Evolutionary conservation across 2,888 invertebrate species (phyloP).

Genomic region (Cinara cedri): DNA sequence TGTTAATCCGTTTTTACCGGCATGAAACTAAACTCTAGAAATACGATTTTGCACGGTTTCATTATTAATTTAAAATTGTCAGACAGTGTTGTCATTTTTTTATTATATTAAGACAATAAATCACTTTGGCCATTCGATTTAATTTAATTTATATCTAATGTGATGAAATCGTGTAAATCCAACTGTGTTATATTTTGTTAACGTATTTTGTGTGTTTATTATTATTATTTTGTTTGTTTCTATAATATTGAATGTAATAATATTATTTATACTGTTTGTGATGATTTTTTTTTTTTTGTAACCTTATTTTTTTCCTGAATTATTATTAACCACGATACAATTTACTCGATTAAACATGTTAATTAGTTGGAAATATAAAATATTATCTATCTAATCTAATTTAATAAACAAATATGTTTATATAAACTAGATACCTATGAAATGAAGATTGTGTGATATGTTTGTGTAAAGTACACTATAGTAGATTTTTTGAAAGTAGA

Average conservation of each 20-base stretch:
- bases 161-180: neutral
- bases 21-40: neutral
- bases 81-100: neutral
- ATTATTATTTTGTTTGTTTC: conserved; percentile 25
- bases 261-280: conserved; percentile 26
- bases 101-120: neutral
- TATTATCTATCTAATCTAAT: too few relatives aligned
- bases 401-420: too few relatives aligned
- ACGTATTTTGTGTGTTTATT: neutral
- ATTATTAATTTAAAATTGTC: neutral
- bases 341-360: neutral
- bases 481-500: too few relatives aligned
- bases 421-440: too few relatives aligned
- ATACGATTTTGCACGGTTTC: neutral
- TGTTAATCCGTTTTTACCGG: neutral
- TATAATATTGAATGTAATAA: conserved; percentile 10
- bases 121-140: neutral
- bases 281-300: conserved; percentile 26
- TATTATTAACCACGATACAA: neutral
- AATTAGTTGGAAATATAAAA: too few relatives aligned
- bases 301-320: conserved; percentile 2
- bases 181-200: neutral
- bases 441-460: too few relatives aligned
- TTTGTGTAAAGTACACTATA: too few relatives aligned
- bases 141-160: neutral